Evolutionary conservation across 2,113 vertebrate genomes (phyloP).

Genomic region (Jacana jacana): DNA sequence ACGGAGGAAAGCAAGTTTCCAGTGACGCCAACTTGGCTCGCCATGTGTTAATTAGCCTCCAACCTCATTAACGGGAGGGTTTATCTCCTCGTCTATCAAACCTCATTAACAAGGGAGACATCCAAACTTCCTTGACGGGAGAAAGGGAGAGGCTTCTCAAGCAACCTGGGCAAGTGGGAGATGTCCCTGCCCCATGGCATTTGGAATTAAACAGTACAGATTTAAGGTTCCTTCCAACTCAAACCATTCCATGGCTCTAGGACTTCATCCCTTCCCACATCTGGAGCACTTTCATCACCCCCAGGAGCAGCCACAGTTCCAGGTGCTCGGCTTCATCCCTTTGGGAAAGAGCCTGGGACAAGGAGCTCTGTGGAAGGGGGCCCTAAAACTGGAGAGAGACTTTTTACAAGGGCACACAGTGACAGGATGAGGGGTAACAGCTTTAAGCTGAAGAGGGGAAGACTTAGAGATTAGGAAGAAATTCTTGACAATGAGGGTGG

Average conservation of each 20-base stretch:
- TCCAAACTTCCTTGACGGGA: not conserved
- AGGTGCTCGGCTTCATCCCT: fast-evolving
- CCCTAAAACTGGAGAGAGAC: not conserved
- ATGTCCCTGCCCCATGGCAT: not conserved
- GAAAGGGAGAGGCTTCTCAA: not conserved
- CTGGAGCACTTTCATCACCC: too few relatives aligned
- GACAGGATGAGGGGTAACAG: not conserved
- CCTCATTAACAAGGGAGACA: not conserved
- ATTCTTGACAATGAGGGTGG: not conserved
- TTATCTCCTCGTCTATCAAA: not conserved
- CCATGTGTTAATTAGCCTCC: too few relatives aligned
- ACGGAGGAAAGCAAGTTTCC: too few relatives aligned
- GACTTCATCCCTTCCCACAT: fast-evolving
- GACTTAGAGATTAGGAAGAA: not conserved
- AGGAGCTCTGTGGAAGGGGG: not conserved
- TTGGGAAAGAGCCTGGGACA: not conserved
- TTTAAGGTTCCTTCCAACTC: not conserved
- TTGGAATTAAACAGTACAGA: not conserved
- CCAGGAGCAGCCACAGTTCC: fast-evolving
- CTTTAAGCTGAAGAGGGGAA: not conserved
- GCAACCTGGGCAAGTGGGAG: not conserved
- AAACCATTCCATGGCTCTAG: not conserved
- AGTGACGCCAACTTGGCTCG: too few relatives aligned
- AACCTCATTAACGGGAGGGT: too few relatives aligned
- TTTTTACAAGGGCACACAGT: not conserved